Base-by-base conservation (phyloP, 2,797 vertebrate species). In the Pantherophis alleghaniensis region DNA sequence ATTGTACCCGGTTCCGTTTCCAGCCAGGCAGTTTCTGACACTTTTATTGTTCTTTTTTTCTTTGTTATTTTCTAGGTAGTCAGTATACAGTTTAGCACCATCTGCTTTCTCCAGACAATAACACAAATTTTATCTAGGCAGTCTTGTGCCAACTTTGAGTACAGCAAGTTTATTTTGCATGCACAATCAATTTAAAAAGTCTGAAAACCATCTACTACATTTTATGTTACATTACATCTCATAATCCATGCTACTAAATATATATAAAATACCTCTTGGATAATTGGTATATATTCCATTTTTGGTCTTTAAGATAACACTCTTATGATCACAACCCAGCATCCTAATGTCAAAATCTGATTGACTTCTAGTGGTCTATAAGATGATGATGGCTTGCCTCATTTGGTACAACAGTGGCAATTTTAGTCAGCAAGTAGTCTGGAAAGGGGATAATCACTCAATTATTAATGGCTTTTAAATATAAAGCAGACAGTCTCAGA, bases 41-140 rank as follows among this genome's bases (percentile, higher is more conserved):
- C 32, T 87, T 57, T 92, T 56, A 56, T 18, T 87, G 53, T 28
- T 90, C 14, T 42, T 59, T 87, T 86, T 61, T 87, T 47, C 59
- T 91, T 55, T 86, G 55, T 86, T 93, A 87, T 93, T 93, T 83
- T 86, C 91, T 88, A 42, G 37, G 10, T 59, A 92, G 56, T 61
- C 57, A 86, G 56, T 61, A 89, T 87, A 74, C 57, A 79, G 53
- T 88, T 60, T 87, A 88, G 63, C 14, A 88, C 86, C 55, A 91
- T 63, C 92, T 88, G 89, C 42, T 92, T 51, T 51, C 66, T 86
- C 37, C 5, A 86, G 51, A 90, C 61, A 51, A 32, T n/a, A 74
- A 90, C 69, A 2, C 42, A 91, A 91, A 87, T 93, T 90, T 88
- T 32, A n/a, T 63, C 28, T 22, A 59, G 26, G 6, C 47, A 47